Base-by-base conservation (phyloP, 2,888 invertebrate genomes). In the Platerodrilus igneus region DNA sequence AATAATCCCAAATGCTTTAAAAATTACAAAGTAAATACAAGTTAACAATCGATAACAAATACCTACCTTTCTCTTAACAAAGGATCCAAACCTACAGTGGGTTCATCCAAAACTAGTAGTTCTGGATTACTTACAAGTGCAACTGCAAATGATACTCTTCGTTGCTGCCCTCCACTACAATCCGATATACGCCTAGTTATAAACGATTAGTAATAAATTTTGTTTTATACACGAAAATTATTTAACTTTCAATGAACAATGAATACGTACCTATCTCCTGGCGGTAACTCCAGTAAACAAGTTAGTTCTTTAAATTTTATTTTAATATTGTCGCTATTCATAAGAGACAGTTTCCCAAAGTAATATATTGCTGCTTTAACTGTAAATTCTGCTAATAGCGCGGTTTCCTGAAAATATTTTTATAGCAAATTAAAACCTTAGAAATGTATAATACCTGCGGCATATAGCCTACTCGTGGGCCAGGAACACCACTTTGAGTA, bases 31-130 rank as follows among this genome's bases (percentile, higher is more conserved):
- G n/a, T n/a, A n/a, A n/a, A n/a, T n/a, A n/a, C n/a, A n/a, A n/a
- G n/a, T n/a, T n/a, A n/a, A n/a, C 19, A n/a, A n/a, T n/a, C n/a
- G n/a, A n/a, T n/a, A n/a, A n/a, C n/a, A n/a, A n/a, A n/a, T n/a
- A n/a, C n/a, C n/a, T n/a, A 84, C 87, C 80, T 80, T 65, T 87
- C 85, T 63, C 90, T 75, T 36, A 94, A 69, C 48, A 93, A 77
- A 1, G 93, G 93, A 70, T 94, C 93, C 40, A 94, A 73, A 0
- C 93, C 94, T 9, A 92, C 93, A 0, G 93, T 94, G 0, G 93
- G 93, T 61, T 94, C 94, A 59, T 94, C 94, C 55, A 94, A 67
- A 42, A 94, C 91, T 16, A 94, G 71, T 17, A 94, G 67, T 63
- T 91, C 86, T 0, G 94, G 93, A 52, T 84, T 85, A 59, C 93